Conservation (phyloP, 2,888 invertebrate species). For the Agrotis exclamationis region DNA sequence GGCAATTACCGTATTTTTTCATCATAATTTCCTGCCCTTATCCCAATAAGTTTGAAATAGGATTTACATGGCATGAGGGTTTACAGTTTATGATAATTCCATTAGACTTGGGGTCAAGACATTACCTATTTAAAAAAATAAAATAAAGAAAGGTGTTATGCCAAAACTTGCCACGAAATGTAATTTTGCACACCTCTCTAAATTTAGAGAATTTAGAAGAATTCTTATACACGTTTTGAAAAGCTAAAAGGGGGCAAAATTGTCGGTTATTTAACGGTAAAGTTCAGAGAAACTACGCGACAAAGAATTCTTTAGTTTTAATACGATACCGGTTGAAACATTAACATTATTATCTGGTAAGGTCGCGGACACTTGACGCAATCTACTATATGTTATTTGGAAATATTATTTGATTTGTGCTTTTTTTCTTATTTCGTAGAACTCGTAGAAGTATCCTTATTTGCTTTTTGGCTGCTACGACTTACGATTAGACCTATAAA, state of each 20-base stretch:
- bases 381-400: constrained; percentile 38
- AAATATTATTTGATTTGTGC: constrained; percentile 30
- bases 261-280: constrained; percentile 47
- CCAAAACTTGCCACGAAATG: neutral
- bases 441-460: neutral
- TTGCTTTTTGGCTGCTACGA: neutral
- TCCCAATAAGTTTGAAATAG: neutral
- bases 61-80: too few species aligned
- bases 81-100: too few species aligned
- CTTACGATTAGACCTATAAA: too few species aligned
- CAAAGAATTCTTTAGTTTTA: constrained; percentile 18
- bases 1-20: too few species aligned
- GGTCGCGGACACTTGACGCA: constrained; percentile 61
- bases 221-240: neutral
- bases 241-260: neutral
- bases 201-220: too few species aligned
- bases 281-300: constrained; percentile 51
- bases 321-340: constrained; percentile 43
- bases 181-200: neutral
- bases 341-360: constrained; percentile 60
- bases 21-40: neutral
- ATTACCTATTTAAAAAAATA: neutral
- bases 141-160: neutral
- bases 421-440: neutral
- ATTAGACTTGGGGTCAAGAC: neutral